phyloP scores from a whole-genome alignment of 2,113 vertebrate genomes.

The Barbus barbus region DNA sequence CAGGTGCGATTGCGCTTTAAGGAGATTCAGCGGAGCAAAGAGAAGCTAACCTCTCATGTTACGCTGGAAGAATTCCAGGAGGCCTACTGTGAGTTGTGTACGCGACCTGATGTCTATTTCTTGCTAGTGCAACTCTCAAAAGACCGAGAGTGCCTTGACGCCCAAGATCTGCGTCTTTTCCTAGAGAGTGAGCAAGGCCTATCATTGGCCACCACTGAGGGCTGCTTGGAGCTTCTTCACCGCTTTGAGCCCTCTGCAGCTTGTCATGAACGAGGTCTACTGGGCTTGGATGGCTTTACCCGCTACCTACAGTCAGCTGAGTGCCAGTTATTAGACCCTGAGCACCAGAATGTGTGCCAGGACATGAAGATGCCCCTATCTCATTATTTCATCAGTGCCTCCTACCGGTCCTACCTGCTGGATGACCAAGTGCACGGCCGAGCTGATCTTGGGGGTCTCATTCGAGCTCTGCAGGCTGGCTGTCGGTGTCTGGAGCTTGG shows the following conservation, averaged over 20 bases:
- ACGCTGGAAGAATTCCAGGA: slow-evolving; percentile 95
- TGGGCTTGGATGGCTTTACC: slow-evolving; percentile 94
- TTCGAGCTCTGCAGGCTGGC: slow-evolving; percentile 87
- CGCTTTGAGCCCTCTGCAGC: slow-evolving; percentile 90
- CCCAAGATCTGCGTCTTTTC: slow-evolving; percentile 93
- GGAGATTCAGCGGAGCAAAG: slow-evolving; percentile 95
- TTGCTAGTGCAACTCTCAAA: slow-evolving; percentile 95
- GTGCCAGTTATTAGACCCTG: slow-evolving; percentile 94
- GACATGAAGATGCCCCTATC: slow-evolving; percentile 95
- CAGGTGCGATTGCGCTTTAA: slow-evolving; percentile 90
- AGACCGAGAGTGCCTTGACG: slow-evolving; percentile 94
- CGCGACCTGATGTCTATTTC: slow-evolving; percentile 95
- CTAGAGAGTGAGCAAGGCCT: slow-evolving; percentile 95
- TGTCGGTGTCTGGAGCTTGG: slow-evolving; percentile 94
- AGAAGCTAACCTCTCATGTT: slow-evolving; percentile 94
- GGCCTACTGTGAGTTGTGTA: slow-evolving; percentile 93
- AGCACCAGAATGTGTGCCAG: slow-evolving; percentile 89
- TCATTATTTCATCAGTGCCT: slow-evolving; percentile 96
- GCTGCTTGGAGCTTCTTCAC: slow-evolving; percentile 90
- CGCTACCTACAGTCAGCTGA: slow-evolving; percentile 91
- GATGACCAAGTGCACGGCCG: slow-evolving; percentile 92
- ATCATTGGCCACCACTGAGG: slow-evolving; percentile 84
- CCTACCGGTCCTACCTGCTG: slow-evolving; percentile 93
- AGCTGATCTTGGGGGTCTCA: slow-evolving; percentile 88
- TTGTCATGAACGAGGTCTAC: slow-evolving; percentile 84